A percentile compares a stretch with the other conserved stretches of the same genome.
Evolutionary conservation across 1,140 invertebrate species (phyloP).

Genomic region (Coenobita brevimanus): DNA sequence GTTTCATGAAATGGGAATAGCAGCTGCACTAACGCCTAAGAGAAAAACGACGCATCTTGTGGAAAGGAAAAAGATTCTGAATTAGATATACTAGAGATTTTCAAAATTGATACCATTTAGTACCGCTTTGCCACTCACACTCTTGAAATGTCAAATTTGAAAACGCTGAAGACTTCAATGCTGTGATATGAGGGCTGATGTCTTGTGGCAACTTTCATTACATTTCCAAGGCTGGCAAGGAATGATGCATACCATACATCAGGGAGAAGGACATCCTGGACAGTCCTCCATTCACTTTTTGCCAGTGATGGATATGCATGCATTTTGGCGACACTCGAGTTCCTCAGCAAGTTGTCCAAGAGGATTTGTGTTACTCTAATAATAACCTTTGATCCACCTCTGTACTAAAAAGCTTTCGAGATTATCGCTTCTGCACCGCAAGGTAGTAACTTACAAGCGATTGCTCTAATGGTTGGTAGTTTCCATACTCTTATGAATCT

Average conservation of each 20-base stretch:
- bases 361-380: no score
- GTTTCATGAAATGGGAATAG: conserved; percentile 71
- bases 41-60: not conserved
- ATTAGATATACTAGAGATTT: no score
- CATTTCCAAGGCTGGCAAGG: conserved; percentile 27
- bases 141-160: not conserved
- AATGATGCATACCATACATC: conserved; percentile 28
- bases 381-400: no score
- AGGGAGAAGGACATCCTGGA: conserved; percentile 62
- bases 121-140: no score
- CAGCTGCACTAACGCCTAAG: conserved; percentile 67
- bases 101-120: no score
- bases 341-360: no score
- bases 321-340: conserved; percentile 66
- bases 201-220: conserved; percentile 23
- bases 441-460: no score
- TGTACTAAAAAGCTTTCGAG: no score
- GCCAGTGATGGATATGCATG: conserved; percentile 71
- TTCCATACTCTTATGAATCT: no score
- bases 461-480: no score
- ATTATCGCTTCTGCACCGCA: no score
- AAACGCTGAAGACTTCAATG: not conserved
- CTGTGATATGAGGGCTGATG: conserved; percentile 18
- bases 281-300: conserved; percentile 69
- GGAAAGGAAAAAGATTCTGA: no score